phyloP scores from a whole-genome alignment of 2,888 invertebrate genomes.

The Macrophya alboannulata region DNA sequence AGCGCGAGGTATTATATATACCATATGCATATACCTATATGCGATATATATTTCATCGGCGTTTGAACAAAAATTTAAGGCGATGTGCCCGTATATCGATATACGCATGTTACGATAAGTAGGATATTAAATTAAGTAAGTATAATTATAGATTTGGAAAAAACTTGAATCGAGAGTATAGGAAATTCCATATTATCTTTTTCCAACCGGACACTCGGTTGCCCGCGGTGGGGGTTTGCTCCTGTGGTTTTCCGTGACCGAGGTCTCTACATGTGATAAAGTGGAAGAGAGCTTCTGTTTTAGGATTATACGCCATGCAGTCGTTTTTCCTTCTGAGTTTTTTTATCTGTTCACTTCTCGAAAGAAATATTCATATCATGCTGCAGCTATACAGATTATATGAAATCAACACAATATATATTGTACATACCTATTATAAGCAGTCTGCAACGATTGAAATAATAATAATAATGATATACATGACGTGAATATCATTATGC shows the following conservation, averaged over 20 bases:
- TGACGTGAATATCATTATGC: too few relatives aligned
- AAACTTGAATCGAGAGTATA: not conserved
- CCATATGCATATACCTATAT: not conserved
- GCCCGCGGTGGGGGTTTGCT: conserved; percentile 11
- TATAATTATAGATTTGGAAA: conserved; percentile 3
- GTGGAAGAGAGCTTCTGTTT: not conserved
- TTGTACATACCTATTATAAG: too few relatives aligned
- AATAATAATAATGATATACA: not conserved
- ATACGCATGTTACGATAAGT: not conserved
- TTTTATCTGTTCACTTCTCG: not conserved
- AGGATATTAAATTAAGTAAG: not conserved
- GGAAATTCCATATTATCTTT: conserved; percentile 30
- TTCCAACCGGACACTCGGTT: conserved; percentile 33
- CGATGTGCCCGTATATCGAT: not conserved
- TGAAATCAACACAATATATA: not conserved
- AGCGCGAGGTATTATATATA: not conserved
- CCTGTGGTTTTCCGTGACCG: not conserved
- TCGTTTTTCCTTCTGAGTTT: not conserved
- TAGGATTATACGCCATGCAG: not conserved
- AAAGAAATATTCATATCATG: not conserved
- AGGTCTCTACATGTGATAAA: not conserved
- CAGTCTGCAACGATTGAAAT: not conserved
- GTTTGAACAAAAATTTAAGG: not conserved
- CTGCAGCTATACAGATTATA: not conserved
- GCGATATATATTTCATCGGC: not conserved